Base-by-base conservation (phyloP, 2,797 vertebrate genomes). In the Rachycentron canadum region DNA sequence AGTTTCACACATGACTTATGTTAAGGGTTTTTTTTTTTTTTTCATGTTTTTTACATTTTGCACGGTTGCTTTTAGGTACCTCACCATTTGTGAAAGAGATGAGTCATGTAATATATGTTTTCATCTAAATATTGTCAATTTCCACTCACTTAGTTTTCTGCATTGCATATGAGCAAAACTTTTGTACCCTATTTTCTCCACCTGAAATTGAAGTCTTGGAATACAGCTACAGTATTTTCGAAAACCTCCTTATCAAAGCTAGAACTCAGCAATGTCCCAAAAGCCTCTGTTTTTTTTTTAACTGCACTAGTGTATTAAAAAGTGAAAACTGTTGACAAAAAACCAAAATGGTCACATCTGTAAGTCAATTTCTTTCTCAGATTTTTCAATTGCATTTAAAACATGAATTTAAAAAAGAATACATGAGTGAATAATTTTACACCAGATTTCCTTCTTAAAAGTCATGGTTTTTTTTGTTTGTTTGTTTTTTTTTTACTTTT, bases 391-490 rank as follows among this genome's bases (percentile, higher is more conserved):
- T 47, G 43, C 30, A 47, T 64, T 64, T 55, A 59, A 65, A 47
- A 21, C 32, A 10, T 36, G 25, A 43, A 41, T 71, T 13, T n/a
- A 58, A 50, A 19, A 56, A 41, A 49, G 43, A 50, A 53, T 4
- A 21, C n/a, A 30, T 17, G 16, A 43, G 40, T 45, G 28, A 64
- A 38, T 77, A 69, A 59, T 43, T 55, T 23, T 30, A 2, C 45
- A n/a, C 40, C n/a, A 8, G 28, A 14, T 68, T 52, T 64, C n/a
- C 21, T 41, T 36, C 23, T 68, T 60, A 58, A 77, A 61, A 74
- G 14, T 49, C 25, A 55, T 34, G n/a, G 16, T 19, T 32, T 32
- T 3, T 32, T 32, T 32, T 32, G 32, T 32, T 32, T 32, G 3
- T 3, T 32, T 32, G 3, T 32, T 3, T 32, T 32, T 32, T 66